Base-by-base conservation (phyloP, 1,140 invertebrate species). In the Drosophila melanica region DNA sequence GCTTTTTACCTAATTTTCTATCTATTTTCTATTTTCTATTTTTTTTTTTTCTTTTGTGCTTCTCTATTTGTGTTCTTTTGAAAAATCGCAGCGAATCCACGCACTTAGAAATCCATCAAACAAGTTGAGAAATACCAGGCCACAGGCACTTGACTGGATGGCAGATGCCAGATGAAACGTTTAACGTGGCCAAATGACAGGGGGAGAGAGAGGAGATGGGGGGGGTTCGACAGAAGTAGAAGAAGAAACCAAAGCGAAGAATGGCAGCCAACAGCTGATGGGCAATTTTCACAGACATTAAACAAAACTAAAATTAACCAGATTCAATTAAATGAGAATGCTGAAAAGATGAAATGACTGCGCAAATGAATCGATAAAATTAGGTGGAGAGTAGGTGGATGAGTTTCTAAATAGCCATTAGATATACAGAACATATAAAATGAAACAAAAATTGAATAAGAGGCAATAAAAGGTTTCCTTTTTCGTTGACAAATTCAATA, bases 21-120 rank as follows among this genome's bases (percentile, higher is more conserved):
- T 35, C 0, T 4, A 39, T 14, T 53, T 27, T 4, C 14, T n/a
- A 39, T 60, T 62, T 23, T 20, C 44, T 50, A 8, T 16, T n/a
- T 44, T 60, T 62, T 23, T 20, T 47, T 50, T 16, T 16, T 42
- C n/a, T 2, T 27, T n/a, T 50, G 18, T 35, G 18, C 48, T 48
- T 30, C 47, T 54, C 18, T 59, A 4, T 58, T 50, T n/a, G 20
- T 54, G 47, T 44, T 60, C 20, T 69, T 60, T 66, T 54, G 62
- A 48, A 73, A 73, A 82, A 82, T 89, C 82, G 76, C 65, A 69
- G 33, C 84, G 68, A 76, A 76, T 82, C 71, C 75, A 87, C 82
- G 82, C 82, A 89, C 84, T 87, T 87, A 79, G 79, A 87, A 89
- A 87, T 74, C 82, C 84, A 87, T 87, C 84, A 87, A 87, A 87